A percentile compares a stretch with the other conserved stretches of the same genome.
These are phyloP conservation scores for Pomacea maculata DNA, from an alignment of 1,140 invertebrate species.

Conservation along the genomic window DNA sequence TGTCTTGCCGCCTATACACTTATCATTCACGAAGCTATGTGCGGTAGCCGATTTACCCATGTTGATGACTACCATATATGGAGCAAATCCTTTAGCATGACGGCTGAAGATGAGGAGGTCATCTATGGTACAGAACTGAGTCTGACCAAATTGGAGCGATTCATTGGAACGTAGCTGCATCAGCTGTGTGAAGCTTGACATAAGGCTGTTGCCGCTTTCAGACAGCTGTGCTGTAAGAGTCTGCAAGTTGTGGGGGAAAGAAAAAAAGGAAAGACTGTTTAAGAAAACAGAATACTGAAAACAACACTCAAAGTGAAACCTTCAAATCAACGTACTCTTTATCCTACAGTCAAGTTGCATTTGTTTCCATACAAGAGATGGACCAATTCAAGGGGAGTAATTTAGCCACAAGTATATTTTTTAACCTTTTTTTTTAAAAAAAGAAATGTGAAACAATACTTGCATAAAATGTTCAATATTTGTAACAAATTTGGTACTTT, in stretches of 20 bases:
- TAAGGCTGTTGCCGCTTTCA: slow-evolving; percentile 21
- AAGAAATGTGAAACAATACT: no score
- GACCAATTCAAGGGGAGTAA: no score
- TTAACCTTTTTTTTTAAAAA: background rate
- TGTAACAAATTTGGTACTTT: no score
- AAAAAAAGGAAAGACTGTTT: no score
- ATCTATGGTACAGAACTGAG: slow-evolving; percentile 41
- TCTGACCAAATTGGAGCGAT: slow-evolving; percentile 61
- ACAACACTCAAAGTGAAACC: no score
- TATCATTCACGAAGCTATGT: slow-evolving; percentile 24
- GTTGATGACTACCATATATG: slow-evolving; percentile 58
- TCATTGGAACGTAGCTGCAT: slow-evolving; percentile 52
- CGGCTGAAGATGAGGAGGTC: slow-evolving; percentile 55
- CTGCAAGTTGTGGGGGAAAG: slow-evolving; percentile 30
- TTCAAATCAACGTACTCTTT: no score
- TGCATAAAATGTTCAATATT: no score
- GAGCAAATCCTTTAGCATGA: slow-evolving; percentile 56
- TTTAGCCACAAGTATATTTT: no score
- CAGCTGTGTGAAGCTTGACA: slow-evolving; percentile 55
- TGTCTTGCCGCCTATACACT: slow-evolving; percentile 23
- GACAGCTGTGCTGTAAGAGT: slow-evolving; percentile 49
- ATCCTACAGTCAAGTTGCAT: no score
- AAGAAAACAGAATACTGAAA: no score
- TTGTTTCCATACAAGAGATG: no score
- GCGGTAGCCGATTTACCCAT: slow-evolving; percentile 28